phyloP scores from a whole-genome alignment of 2,888 invertebrate genomes.

The Gastracanthus pulcherrimus region DNA sequence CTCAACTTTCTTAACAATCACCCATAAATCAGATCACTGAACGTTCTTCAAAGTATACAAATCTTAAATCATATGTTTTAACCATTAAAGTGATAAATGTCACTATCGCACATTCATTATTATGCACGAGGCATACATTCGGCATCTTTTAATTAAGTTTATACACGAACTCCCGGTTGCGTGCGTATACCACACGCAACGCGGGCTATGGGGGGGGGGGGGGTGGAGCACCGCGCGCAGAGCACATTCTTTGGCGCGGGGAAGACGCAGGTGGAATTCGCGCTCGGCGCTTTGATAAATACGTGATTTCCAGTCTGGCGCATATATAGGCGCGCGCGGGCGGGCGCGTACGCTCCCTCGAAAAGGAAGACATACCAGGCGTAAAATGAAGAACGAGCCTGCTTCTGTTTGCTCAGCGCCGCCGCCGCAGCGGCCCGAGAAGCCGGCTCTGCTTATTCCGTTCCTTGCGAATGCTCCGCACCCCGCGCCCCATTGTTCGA shows the following conservation, averaged over 20 bases:
- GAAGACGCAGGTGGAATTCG: too few species aligned
- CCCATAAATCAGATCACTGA: too few species aligned
- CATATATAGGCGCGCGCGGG: not conserved
- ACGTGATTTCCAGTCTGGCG: not conserved
- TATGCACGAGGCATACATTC: too few species aligned
- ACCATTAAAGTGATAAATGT: too few species aligned
- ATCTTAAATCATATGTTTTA: too few species aligned
- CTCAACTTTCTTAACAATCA: too few species aligned
- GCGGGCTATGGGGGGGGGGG: too few species aligned
- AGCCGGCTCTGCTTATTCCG: slow-evolving; percentile 9
- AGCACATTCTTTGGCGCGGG: not conserved
- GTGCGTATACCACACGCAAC: too few species aligned
- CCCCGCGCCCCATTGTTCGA: slow-evolving; percentile 32
- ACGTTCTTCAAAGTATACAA: too few species aligned
- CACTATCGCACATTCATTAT: too few species aligned
- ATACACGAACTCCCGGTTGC: not conserved
- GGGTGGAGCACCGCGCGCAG: not conserved
- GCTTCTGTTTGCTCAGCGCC: slow-evolving; percentile 26
- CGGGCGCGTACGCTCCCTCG: not conserved
- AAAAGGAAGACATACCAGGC: slow-evolving; percentile 34
- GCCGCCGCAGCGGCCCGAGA: not conserved
- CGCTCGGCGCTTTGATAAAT: not conserved
- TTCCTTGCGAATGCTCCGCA: not conserved
- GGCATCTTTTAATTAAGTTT: slow-evolving; percentile 15
- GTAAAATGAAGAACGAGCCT: slow-evolving; percentile 49